Evolutionary conservation across 2,113 vertebrate genomes (phyloP).

Genomic region (Phoenicopterus ruber): DNA sequence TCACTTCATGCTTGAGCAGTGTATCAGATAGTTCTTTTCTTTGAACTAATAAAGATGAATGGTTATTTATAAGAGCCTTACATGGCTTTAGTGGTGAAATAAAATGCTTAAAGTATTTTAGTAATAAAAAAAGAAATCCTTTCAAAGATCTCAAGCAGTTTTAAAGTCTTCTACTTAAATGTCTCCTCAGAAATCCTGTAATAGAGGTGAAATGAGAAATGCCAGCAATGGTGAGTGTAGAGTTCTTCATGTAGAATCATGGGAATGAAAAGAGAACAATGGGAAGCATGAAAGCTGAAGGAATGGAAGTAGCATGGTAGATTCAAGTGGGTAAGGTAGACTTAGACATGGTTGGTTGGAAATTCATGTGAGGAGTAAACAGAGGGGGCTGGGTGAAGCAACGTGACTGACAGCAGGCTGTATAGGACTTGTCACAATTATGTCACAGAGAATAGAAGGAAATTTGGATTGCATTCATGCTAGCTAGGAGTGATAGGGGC

Average conservation of each 20-base stretch:
- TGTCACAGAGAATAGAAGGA: background rate
- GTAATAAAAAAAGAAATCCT: background rate
- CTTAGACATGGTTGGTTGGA: background rate
- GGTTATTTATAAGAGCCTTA: background rate
- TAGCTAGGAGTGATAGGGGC: background rate
- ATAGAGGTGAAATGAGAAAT: background rate
- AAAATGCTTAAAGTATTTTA: conserved; percentile 1
- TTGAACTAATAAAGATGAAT: background rate
- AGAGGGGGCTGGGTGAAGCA: background rate
- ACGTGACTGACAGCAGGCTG: background rate
- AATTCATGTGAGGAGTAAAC: background rate
- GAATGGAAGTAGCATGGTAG: background rate
- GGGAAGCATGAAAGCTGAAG: background rate
- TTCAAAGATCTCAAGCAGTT: background rate
- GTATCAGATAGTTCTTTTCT: background rate
- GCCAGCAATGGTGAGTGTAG: background rate
- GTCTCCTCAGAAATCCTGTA: background rate
- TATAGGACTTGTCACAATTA: background rate
- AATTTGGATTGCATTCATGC: background rate
- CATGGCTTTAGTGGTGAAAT: background rate
- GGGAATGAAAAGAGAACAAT: background rate
- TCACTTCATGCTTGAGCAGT: background rate
- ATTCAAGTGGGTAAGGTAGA: background rate
- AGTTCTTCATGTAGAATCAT: background rate
- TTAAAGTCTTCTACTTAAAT: background rate